These are phyloP conservation scores for Erythrocebus patas DNA, from an alignment of 2,113 vertebrate species.

Conservation along the genomic window DNA sequence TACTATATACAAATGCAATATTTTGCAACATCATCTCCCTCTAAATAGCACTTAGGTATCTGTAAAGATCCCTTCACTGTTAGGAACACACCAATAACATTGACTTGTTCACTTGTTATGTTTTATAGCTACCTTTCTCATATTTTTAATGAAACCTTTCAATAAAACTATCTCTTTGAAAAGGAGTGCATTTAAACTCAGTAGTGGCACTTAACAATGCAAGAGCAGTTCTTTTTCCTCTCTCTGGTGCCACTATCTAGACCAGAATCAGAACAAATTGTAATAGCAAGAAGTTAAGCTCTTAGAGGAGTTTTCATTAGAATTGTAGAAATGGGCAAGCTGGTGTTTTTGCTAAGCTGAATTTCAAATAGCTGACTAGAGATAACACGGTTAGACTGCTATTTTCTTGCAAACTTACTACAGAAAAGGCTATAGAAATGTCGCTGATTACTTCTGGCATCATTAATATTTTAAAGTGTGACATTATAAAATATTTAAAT, in stretches of 20 bases:
- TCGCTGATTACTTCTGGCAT: constrained; percentile 74
- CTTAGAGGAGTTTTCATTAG: neutral
- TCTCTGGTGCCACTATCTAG: neutral
- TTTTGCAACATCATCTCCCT: neutral
- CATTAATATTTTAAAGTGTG: constrained; percentile 85
- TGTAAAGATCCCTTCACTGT: constrained; percentile 17
- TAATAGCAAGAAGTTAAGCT: constrained; percentile 46
- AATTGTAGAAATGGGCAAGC: neutral
- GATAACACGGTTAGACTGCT: neutral
- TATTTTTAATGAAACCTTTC: constrained; percentile 44
- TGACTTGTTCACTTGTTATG: neutral
- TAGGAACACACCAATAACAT: neutral
- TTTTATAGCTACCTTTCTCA: constrained; percentile 24
- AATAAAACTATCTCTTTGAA: constrained; percentile 27
- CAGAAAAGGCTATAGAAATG: constrained; percentile 61
- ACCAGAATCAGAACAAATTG: constrained; percentile 53
- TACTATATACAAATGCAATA: neutral
- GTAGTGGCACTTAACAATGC: neutral
- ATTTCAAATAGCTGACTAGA: constrained; percentile 45
- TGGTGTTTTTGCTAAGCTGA: constrained; percentile 47
- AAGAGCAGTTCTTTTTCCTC: neutral
- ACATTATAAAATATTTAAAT: constrained; percentile 87
- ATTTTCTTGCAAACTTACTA: constrained; percentile 49
- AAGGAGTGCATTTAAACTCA: constrained; percentile 41
- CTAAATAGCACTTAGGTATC: neutral